phyloP scores from a whole-genome alignment of 2,113 vertebrate genomes.

The Andinoacara biseriatus region DNA sequence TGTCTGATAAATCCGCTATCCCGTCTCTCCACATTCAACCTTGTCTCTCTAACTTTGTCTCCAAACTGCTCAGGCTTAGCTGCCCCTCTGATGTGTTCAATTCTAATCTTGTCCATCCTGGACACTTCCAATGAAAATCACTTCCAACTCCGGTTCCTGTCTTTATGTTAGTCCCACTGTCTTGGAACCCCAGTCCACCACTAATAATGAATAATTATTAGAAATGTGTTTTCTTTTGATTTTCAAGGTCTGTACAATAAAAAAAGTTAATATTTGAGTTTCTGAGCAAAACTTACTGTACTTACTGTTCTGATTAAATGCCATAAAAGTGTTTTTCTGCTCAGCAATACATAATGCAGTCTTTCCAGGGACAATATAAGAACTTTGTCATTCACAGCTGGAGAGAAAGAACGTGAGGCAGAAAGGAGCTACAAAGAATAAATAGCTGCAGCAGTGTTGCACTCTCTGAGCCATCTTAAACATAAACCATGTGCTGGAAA shows the following conservation, averaged over 20 bases:
- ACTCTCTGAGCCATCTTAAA: constrained; percentile 61
- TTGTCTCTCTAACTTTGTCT: not conserved
- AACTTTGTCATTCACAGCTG: not conserved
- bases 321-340: not conserved
- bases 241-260: not conserved
- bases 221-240: not conserved
- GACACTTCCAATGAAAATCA: not conserved
- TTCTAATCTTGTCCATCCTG: not conserved
- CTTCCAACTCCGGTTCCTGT: no score
- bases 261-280: not conserved
- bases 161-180: no score
- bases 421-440: constrained; percentile 49
- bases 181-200: no score
- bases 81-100: no score
- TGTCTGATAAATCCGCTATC: not conserved
- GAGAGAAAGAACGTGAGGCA: constrained; percentile 28
- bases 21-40: not conserved
- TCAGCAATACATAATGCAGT: not conserved
- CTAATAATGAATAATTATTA: no score
- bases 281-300: not conserved
- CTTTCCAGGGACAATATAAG: not conserved
- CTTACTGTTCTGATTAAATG: not conserved
- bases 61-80: not conserved
- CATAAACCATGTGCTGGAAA: constrained; percentile 75
- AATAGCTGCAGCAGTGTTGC: constrained; percentile 39